Conservation (phyloP, 35 echinoderm and acorn worm species). For the Apostichopus parvimensis region DNA sequence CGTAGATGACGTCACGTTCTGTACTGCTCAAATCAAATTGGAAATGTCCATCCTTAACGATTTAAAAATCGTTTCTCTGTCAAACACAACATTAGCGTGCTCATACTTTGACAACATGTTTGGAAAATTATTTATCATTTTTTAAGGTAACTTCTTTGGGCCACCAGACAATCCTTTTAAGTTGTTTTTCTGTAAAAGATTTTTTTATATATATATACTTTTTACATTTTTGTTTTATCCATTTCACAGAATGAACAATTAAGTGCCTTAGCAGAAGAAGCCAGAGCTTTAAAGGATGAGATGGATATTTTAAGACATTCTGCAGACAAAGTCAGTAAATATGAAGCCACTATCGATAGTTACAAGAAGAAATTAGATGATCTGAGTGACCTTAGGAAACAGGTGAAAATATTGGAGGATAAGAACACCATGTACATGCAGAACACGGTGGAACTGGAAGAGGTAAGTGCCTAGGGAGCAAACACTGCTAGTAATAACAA, state of each 20-base stretch:
- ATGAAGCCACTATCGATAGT: constrained; percentile 85
- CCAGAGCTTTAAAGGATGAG: constrained; percentile 86
- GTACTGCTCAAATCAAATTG: too few relatives aligned
- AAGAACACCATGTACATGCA: constrained; percentile 99
- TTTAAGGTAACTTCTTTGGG: too few relatives aligned
- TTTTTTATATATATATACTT: too few relatives aligned
- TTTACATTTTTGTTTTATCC: too few relatives aligned
- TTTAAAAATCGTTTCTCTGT: too few relatives aligned
- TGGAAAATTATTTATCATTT: too few relatives aligned
- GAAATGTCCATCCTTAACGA: too few relatives aligned
- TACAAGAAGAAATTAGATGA: constrained; percentile 99
- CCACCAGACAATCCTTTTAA: too few relatives aligned
- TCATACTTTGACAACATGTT: too few relatives aligned
- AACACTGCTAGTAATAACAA: not conserved
- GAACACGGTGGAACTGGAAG: constrained; percentile 93
- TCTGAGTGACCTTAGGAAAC: constrained; percentile 86
- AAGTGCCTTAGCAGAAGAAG: constrained; percentile 83
- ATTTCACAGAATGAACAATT: constrained; percentile 82
- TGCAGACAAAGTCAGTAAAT: constrained; percentile 88
- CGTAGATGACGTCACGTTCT: too few relatives aligned
- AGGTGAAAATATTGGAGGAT: constrained; percentile 95
- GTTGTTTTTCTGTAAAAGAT: too few relatives aligned
- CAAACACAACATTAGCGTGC: too few relatives aligned
- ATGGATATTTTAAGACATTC: constrained; percentile 94
- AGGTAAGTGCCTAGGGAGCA: constrained; percentile 33